A percentile compares a stretch with the other conserved stretches of the same genome.
Conservation (phyloP, 2,113 vertebrate species). For the Sphaerodactylus townsendi region DNA sequence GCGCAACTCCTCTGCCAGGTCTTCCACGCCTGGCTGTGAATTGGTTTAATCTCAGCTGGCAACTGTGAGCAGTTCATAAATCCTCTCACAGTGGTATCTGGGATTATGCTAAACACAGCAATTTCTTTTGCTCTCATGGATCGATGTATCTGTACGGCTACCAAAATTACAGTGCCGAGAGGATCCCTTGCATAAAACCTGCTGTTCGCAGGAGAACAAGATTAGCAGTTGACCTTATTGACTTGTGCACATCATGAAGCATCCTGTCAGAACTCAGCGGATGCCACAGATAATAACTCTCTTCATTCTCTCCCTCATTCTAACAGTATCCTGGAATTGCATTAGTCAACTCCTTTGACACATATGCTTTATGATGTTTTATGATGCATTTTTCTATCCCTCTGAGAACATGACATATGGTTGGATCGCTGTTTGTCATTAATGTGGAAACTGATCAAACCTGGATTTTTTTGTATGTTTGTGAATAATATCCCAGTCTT, state of each 20-base stretch:
- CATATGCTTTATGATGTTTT: background rate
- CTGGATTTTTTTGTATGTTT: background rate
- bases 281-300: background rate
- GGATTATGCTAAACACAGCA: slow-evolving; percentile 96
- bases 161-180: slow-evolving; percentile 68
- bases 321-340: slow-evolving; percentile 7
- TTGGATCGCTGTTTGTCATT: background rate
- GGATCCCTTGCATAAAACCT: slow-evolving; percentile 11
- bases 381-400: background rate
- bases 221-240: background rate
- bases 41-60: slow-evolving; percentile 99
- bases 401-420: background rate
- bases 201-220: background rate
- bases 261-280: background rate
- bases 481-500: background rate
- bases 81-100: slow-evolving; percentile 94
- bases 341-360: background rate
- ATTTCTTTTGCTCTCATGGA: slow-evolving; percentile 75
- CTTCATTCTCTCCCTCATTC: background rate
- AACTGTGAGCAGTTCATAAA: slow-evolving; percentile 93
- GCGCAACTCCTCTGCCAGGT: slow-evolving; percentile 67
- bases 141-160: slow-evolving; percentile 70
- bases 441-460: background rate
- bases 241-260: background rate
- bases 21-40: slow-evolving; percentile 82